Conservation (phyloP, 2,113 vertebrate genomes). For the Nematolebias whitei region DNA sequence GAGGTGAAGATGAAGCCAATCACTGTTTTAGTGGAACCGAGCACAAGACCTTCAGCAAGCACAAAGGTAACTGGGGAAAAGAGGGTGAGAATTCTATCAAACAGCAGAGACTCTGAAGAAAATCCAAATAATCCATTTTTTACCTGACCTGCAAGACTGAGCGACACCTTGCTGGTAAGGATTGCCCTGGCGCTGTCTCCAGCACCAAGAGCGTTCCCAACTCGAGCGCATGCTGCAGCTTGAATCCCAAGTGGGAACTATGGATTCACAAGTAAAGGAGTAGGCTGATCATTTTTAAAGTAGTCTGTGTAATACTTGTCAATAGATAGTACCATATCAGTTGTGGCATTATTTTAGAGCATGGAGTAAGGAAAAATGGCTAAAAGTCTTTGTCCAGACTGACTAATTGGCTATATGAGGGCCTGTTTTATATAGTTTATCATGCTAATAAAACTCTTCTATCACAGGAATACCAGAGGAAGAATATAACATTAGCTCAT, state of each 20-base stretch:
- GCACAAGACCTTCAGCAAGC: slow-evolving; percentile 74
- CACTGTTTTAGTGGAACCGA: slow-evolving; percentile 79
- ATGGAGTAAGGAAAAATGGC: no score
- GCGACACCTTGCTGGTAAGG: slow-evolving; percentile 76
- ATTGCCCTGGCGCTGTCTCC: slow-evolving; percentile 81
- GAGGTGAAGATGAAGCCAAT: slow-evolving; percentile 86
- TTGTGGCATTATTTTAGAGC: not conserved
- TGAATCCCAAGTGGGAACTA: slow-evolving; percentile 87
- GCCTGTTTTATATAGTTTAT: no score
- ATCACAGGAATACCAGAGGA: no score
- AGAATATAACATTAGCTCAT: no score
- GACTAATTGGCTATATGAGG: no score
- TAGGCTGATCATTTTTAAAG: not conserved
- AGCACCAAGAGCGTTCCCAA: slow-evolving; percentile 87
- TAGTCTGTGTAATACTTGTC: no score
- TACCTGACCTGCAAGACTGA: slow-evolving; percentile 82
- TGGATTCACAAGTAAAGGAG: slow-evolving; percentile 6
- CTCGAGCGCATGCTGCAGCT: slow-evolving; percentile 82
- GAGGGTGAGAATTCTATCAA: not conserved
- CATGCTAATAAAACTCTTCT: no score
- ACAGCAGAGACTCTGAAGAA: slow-evolving; percentile 50
- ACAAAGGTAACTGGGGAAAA: slow-evolving; percentile 74
- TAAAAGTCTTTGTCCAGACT: no score
- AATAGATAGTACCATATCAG: no score
- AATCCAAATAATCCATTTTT: slow-evolving; percentile 68